Evolutionary conservation across 2,888 invertebrate genomes (phyloP).

Genomic region (Plagodis pulveraria): DNA sequence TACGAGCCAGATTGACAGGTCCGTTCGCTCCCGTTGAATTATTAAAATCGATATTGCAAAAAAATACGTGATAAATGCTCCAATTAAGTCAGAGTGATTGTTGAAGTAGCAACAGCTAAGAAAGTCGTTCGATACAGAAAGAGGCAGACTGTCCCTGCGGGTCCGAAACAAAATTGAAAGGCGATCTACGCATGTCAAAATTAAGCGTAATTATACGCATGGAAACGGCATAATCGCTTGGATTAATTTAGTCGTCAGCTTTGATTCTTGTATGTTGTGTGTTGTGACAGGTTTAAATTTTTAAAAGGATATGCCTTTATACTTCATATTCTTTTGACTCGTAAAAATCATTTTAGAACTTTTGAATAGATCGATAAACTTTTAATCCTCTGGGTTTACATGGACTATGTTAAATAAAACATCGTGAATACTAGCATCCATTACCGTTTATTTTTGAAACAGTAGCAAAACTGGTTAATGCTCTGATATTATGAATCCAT

Average conservation of each 20-base stretch:
- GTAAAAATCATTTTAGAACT: no score
- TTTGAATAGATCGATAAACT: no score
- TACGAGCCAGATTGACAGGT: constrained; percentile 59
- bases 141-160: constrained; percentile 14
- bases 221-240: constrained; percentile 44
- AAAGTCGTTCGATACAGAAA: constrained; percentile 44
- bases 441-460: constrained; percentile 5
- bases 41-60: constrained; percentile 51
- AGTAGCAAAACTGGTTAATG: constrained; percentile 13
- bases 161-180: constrained; percentile 46
- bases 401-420: background rate
- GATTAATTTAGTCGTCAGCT: constrained; percentile 42
- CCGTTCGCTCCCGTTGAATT: constrained; percentile 44
- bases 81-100: constrained; percentile 64
- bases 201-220: constrained; percentile 44
- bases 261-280: constrained; percentile 5
- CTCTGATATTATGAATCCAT: constrained; percentile 22
- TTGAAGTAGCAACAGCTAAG: constrained; percentile 51
- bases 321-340: no score
- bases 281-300: constrained; percentile 8
- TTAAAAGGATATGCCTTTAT: constrained; percentile 12
- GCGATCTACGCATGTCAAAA: constrained; percentile 48
- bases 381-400: no score
- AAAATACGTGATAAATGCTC: constrained; percentile 56
- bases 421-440: background rate